Evolutionary conservation across 1,140 invertebrate genomes (phyloP).

Genomic region (Pseudomyrmex pallidus): DNA sequence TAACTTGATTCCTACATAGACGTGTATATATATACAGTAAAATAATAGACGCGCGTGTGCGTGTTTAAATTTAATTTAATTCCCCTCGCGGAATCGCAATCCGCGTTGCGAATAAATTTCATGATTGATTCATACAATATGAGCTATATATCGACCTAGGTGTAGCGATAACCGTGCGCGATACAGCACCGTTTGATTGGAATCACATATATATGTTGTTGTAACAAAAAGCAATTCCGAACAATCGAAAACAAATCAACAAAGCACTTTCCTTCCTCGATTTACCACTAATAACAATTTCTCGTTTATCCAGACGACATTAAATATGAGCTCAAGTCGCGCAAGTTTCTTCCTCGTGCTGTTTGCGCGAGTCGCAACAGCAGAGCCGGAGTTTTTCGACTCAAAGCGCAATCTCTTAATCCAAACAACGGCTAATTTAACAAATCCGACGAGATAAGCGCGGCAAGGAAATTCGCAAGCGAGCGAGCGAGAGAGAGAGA

Average conservation of each 20-base stretch:
- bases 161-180: neutral
- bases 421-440: slow-evolving; percentile 69
- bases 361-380: neutral
- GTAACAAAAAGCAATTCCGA: neutral
- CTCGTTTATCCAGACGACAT: neutral
- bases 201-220: neutral
- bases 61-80: neutral
- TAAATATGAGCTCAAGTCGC: neutral
- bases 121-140: neutral
- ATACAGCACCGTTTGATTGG: neutral
- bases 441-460: slow-evolving; percentile 37
- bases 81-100: neutral
- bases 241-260: slow-evolving; percentile 1
- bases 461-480: slow-evolving; percentile 26
- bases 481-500: slow-evolving; percentile 23
- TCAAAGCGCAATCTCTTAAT: slow-evolving; percentile 35
- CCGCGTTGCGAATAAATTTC: neutral
- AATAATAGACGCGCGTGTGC: neutral
- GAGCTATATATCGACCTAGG: neutral
- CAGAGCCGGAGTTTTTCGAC: slow-evolving; percentile 14
- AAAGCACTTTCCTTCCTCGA: neutral
- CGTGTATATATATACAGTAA: neutral
- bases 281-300: neutral
- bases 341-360: neutral
- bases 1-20: neutral